Base-by-base conservation (phyloP, 2,888 invertebrate species). In the Brachylomia viminalis region DNA sequence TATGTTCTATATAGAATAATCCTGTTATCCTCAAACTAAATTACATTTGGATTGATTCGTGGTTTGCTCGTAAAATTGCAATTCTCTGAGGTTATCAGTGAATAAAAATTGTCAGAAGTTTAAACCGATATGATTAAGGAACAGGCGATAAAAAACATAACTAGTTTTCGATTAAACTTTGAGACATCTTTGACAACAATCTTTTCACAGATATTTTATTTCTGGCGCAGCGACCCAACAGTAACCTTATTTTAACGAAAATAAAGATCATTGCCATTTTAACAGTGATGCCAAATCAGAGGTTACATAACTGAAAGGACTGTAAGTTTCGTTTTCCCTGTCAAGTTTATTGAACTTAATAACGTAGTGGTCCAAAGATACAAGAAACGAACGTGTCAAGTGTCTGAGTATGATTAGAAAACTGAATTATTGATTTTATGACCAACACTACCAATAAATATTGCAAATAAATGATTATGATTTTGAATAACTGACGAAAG, bases 1-100 rank as follows among this genome's bases (percentile, higher is more conserved):
- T 72, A 75, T 77, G 56, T 72, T 68, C 52, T 38, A 54, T 74
- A 72, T 64, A 67, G 72, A 77, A 78, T 84, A 81, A 86, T 82
- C 74, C 65, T 15, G 77, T 84, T 86, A 82, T 64, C 70, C 65
- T 49, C 67, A 72, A 86, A 76, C 42, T 17, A 81, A 86, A 85
- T 81, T 83, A 81, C 76, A 80, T 74, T 83, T 74, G 61, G 76
- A 84, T 85, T 75, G 76, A 85, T 68, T 75, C 73, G 68, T 47
- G 38, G 75, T 80, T 83, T 71, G 49, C 66, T 68, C 71, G 81
- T 80, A 83, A 86, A 83, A 83, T 83, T 82, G 75, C 73, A 79
- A 81, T 67, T 79, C 76, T 72, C 86, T 75, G n/a, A 79, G 77
- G 75, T 65, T 20, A 42, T 62, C 69, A 72, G 58, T 17, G 49